A percentile compares a stretch with the other conserved stretches of the same genome.
These are phyloP conservation scores for Nycticryphes semicollaris DNA, from an alignment of 2,113 vertebrate species.

Conservation along the genomic window DNA sequence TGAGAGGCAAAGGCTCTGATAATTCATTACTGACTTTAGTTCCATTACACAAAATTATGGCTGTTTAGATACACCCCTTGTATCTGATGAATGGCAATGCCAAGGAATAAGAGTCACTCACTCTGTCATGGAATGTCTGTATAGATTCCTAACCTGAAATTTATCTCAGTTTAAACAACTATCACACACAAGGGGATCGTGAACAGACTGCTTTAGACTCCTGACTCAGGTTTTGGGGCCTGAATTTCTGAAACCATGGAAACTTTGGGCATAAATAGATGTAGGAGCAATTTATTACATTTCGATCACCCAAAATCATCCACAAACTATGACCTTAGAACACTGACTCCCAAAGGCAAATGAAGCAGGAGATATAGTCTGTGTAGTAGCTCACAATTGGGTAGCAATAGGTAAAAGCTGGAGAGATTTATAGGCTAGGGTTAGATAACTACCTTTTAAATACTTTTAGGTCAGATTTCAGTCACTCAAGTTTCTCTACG, in stretches of 20 bases:
- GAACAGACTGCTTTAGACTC: neutral
- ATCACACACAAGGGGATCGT: neutral
- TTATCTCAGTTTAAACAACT: neutral
- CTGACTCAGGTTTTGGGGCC: neutral
- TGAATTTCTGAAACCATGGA: neutral
- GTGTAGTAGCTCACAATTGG: neutral
- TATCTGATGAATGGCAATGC: neutral
- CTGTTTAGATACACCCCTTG: neutral
- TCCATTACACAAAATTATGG: neutral
- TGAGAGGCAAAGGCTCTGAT: neutral
- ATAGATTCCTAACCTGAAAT: neutral
- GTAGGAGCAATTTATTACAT: neutral
- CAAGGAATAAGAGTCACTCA: neutral
- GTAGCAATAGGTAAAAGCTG: neutral
- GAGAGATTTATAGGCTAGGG: neutral
- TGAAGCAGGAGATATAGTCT: neutral
- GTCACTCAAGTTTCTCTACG: neutral
- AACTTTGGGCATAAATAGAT: neutral
- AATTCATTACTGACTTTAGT: neutral
- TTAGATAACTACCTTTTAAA: conserved; percentile 20
- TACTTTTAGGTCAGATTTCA: neutral
- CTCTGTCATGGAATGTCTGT: neutral
- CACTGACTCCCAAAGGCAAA: neutral
- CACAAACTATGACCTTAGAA: neutral
- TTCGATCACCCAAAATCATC: neutral